Evolutionary conservation across 2,113 vertebrate genomes (phyloP), one percentile per base, ranked within the genome.

Genomic region (Zosterops borbonicus): DNA sequence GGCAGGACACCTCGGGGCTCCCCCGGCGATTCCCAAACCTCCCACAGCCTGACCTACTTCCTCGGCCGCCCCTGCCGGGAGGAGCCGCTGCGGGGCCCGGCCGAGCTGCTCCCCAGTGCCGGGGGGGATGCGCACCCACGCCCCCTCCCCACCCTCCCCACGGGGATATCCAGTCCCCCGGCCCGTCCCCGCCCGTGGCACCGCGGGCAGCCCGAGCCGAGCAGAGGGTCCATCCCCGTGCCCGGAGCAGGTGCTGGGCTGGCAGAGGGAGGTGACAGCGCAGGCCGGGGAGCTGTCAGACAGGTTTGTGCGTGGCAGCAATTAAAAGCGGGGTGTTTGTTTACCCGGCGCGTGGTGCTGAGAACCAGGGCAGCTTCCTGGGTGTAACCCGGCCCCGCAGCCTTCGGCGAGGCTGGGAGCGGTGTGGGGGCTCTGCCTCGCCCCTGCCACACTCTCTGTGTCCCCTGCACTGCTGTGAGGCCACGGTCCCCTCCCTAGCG

Each of bases 321-420:
- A 96, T 97, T 97, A 97, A 94, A 90, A 82, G 33, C 63, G 37
- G 87, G 90, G 86, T 96, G 96, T 96, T 97, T 96, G 94, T 97
- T 96, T 96, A 96, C 92, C 89, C 33, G 37, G 76, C 46, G 67
- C 11, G 56, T 69, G 89, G 80, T 83, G 86, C 93, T 95, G 94
- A 97, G 94, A 97, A 94, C 76, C 90, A 95, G 95, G 73, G 42
- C 81, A 94, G 90, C 75, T 96, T 95, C 96, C 94, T 95, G 95
- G 95, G 92, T 92, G 95, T 95, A 85, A 90, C 91, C 90, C 5
- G 19, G 91, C 53, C 42, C 7, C 17, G 1, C 24, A 87, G 92
- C 94, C 85, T 55, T 77, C 14, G 37, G 74, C 46, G 17, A 75
- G 69, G 65, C 92, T 49, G 90, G 88, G 63, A 93, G 84, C 77